These are phyloP conservation scores for Aphis gossypii DNA, from an alignment of 1,140 invertebrate species.

Conservation along the genomic window DNA sequence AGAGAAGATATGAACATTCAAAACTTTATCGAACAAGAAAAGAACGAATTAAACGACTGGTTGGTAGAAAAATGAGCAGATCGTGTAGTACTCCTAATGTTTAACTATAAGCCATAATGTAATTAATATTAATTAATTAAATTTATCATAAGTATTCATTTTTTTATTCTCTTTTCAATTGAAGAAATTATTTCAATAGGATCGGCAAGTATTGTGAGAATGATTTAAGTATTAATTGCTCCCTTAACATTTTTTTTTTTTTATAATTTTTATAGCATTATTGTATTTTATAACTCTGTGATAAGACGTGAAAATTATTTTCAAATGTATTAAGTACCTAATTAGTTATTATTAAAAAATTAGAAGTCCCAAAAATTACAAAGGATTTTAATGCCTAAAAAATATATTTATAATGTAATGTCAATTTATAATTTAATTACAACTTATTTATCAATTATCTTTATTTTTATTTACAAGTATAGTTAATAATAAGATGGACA, in stretches of 20 bases:
- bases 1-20: conserved; percentile 42
- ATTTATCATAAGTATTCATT: background rate
- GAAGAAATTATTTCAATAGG: background rate
- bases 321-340: conserved; percentile 49
- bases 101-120: background rate
- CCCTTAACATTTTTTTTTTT: conserved; percentile 39
- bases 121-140: conserved; percentile 16
- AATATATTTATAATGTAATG: conserved; percentile 10
- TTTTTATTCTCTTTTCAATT: background rate
- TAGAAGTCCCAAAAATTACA: conserved; percentile 27
- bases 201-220: conserved; percentile 24
- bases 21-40: conserved; percentile 28
- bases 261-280: conserved; percentile 29
- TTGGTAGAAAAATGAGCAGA: conserved; percentile 41
- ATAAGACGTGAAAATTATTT: conserved; percentile 54
- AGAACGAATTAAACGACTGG: conserved; percentile 51
- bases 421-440: conserved; percentile 36
- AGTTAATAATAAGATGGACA: conserved; percentile 24
- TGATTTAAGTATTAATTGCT: conserved; percentile 17
- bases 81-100: conserved; percentile 53
- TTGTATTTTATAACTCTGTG: conserved; percentile 50
- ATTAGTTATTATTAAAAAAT: conserved; percentile 26
- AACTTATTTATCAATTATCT: conserved; percentile 1
- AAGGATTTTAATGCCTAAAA: conserved; percentile 49
- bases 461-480: conserved; percentile 22